Percentiles rank a stretch among this genome's conserved stretches.
These are phyloP conservation scores for Meandrusa payeni DNA, from an alignment of 2,888 invertebrate species.

Conservation along the genomic window DNA sequence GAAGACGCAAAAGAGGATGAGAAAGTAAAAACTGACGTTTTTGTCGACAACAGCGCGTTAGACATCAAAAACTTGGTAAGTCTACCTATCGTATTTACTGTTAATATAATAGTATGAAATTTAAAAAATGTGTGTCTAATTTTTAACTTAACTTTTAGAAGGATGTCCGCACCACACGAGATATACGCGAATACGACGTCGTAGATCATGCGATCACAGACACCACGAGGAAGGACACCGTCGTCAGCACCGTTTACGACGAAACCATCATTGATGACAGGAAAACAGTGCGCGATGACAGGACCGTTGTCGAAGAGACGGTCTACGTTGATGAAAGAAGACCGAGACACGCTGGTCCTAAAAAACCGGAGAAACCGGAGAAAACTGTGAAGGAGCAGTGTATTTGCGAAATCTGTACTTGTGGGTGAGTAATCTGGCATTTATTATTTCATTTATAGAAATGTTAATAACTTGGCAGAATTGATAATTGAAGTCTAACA, in stretches of 20 bases:
- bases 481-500: too few relatives aligned
- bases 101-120: too few relatives aligned
- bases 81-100: slow-evolving; percentile 14
- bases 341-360: slow-evolving; percentile 64
- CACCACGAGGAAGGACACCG: slow-evolving; percentile 61
- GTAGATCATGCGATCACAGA: slow-evolving; percentile 76
- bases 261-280: slow-evolving; percentile 67
- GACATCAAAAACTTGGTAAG: slow-evolving; percentile 79
- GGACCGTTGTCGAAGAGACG: slow-evolving; percentile 56
- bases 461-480: too few relatives aligned
- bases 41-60: slow-evolving; percentile 74
- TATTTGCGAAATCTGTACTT: slow-evolving; percentile 94
- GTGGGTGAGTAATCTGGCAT: slow-evolving; percentile 85
- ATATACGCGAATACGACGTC: slow-evolving; percentile 70
- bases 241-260: slow-evolving; percentile 71
- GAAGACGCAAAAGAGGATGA: slow-evolving; percentile 77
- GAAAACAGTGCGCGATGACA: slow-evolving; percentile 72
- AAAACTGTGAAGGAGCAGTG: slow-evolving; percentile 86
- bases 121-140: too few relatives aligned
- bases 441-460: too few relatives aligned
- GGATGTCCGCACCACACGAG: slow-evolving; percentile 75
- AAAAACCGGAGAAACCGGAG: slow-evolving; percentile 63
- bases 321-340: slow-evolving; percentile 63
- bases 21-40: slow-evolving; percentile 72
- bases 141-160: slow-evolving; percentile 48